Conservation (phyloP, 2,888 invertebrate genomes). For the Hedya salicella region DNA sequence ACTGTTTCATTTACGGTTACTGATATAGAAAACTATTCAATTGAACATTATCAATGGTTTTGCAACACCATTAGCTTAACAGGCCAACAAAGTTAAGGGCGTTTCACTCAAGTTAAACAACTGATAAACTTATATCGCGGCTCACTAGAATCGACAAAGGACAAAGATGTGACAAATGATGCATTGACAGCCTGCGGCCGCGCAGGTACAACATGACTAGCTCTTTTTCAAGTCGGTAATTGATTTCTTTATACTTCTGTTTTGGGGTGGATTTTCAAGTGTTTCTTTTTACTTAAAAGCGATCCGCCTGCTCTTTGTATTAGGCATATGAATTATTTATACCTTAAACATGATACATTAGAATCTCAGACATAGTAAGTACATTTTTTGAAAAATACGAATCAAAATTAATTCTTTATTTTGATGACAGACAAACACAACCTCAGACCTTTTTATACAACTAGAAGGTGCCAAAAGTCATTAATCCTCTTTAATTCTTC, state of each 20-base stretch:
- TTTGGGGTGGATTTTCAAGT: constrained; percentile 18
- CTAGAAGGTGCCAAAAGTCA: no score
- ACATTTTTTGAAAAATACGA: no score
- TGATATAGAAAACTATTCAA: no score
- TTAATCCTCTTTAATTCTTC: no score
- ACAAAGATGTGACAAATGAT: constrained; percentile 62
- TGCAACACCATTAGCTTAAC: no score
- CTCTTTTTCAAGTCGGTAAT: constrained; percentile 29
- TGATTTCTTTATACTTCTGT: constrained; percentile 21
- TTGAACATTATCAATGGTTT: no score
- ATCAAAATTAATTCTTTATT: no score
- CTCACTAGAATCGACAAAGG: constrained; percentile 27
- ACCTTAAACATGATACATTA: background rate
- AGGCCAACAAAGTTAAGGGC: background rate
- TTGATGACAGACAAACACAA: no score
- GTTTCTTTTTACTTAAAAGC: constrained; percentile 1
- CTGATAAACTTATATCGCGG: background rate
- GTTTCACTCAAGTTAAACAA: constrained; percentile 15
- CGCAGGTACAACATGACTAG: constrained; percentile 37
- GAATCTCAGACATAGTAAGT: no score
- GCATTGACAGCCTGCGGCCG: constrained; percentile 60
- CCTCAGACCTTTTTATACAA: no score
- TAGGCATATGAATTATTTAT: background rate
- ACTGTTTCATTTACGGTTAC: no score
- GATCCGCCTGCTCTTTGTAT: background rate